Evolutionary conservation across 2,113 vertebrate species (phyloP), one percentile per base, ranked within the genome.

Genomic region (Pluvianellus socialis): DNA sequence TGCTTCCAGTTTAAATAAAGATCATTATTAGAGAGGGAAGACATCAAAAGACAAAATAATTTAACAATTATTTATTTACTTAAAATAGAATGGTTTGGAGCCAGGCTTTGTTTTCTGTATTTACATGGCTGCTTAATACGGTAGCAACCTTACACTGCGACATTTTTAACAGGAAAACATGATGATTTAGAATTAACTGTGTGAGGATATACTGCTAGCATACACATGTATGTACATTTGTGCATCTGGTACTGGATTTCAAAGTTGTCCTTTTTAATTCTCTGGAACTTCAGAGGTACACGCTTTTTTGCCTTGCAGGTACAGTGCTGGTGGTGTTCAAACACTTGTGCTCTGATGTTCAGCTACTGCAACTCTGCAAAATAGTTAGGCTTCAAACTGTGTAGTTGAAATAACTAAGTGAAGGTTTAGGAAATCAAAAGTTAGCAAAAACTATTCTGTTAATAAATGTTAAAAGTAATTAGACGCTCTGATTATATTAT

Each of bases 211-310:
- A 28, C 16, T 52, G 47, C 42, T 55, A 28, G 6, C 19, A 17
- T 2, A 2, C 0, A 0, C 19, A 5, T 52, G 21, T 26, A 14
- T 3, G 1, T 88, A 26, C 18, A n/a, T 1, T 0, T 24, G 17
- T 55, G 62, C 10, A 14, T 55, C 47, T 62, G 12, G 62, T 47
- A 42, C 13, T 42, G 11, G 11, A 44, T 82, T 72, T 40, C 49
- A 12, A 15, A 59, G 11, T 38, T 53, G 30, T 77, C 9, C 28
- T 49, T 92, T 72, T 50, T 62, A 73, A 14, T 63, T 83, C 15
- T 74, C 49, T 63, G 49, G 22, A 53, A 35, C 18, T 79, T 42
- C 16, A 27, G 49, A 40, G 21, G 13, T 58, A 40, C 47, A 40
- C 3, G 6, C 4, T 19, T 35, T 38, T 35, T 53, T 73, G 18